phyloP scores from a whole-genome alignment of 2,113 vertebrate genomes.

The Asarcornis scutulata region DNA sequence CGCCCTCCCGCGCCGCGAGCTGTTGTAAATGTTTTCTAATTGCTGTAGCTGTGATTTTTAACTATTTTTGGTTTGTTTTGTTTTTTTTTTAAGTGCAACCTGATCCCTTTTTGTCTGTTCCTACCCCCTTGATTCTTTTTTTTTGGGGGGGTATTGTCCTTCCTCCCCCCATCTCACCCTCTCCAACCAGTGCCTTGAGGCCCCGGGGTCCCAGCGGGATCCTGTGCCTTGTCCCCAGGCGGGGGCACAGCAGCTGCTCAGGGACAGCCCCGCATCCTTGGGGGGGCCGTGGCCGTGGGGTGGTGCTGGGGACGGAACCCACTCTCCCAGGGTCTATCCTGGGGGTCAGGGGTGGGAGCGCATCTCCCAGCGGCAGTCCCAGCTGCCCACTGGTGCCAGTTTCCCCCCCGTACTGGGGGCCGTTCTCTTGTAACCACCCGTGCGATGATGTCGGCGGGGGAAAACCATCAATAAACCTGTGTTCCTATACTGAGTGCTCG shows the following conservation, averaged over 20 bases:
- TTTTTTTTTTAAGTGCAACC: not conserved
- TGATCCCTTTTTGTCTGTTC: not conserved
- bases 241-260: too few species aligned
- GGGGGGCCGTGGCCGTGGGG: not conserved
- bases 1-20: accelerated
- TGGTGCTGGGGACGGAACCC: not conserved
- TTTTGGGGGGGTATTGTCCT: too few species aligned
- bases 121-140: not conserved
- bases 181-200: too few species aligned
- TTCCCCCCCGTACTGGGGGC: too few species aligned
- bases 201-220: not conserved
- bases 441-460: not conserved
- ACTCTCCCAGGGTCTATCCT: too few species aligned
- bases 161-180: too few species aligned
- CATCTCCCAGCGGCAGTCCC: not conserved
- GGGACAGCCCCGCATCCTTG: accelerated
- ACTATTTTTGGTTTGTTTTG: not conserved
- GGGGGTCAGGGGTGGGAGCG: not conserved
- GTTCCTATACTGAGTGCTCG: not conserved
- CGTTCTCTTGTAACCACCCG: not conserved
- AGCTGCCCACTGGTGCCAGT: not conserved
- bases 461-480: not conserved
- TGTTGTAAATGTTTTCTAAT: not conserved
- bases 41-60: not conserved
- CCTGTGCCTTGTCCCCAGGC: not conserved